Percentiles rank a stretch among this genome's conserved stretches.
These are phyloP conservation scores for Xestoiulus laeticollis DNA, from an alignment of 2,888 invertebrate genomes.

Conservation along the genomic window DNA sequence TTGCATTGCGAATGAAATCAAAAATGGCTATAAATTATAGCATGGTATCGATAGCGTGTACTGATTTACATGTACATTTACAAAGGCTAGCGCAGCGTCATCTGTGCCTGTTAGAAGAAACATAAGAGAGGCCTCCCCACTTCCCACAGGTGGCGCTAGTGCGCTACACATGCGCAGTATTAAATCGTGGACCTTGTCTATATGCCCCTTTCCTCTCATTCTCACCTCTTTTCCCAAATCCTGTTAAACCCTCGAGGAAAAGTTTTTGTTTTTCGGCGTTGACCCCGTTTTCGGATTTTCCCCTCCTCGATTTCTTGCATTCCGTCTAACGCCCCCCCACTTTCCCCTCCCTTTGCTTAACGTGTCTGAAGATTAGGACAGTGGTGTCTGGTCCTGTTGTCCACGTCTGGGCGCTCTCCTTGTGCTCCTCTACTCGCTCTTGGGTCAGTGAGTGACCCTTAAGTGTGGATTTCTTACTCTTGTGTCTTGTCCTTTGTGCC, in stretches of 20 bases:
- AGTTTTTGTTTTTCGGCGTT: neutral
- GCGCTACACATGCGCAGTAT: too few species aligned
- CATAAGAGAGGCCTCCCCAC: too few species aligned
- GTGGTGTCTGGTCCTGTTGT: constrained; percentile 43
- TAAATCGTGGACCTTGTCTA: too few species aligned
- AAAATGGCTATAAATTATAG: too few species aligned
- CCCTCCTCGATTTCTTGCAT: neutral
- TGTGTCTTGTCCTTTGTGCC: constrained; percentile 39
- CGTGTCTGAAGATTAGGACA: constrained; percentile 39
- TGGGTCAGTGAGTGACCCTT: constrained; percentile 36
- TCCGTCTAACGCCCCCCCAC: neutral
- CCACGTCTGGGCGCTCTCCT: constrained; percentile 31
- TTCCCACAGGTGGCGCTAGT: too few species aligned
- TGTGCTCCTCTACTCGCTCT: constrained; percentile 13
- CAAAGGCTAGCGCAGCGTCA: too few species aligned
- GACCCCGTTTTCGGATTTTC: neutral
- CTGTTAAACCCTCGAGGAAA: neutral
- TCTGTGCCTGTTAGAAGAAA: too few species aligned
- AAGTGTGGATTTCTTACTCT: constrained; percentile 39
- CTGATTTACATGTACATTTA: too few species aligned
- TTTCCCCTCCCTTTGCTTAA: neutral
- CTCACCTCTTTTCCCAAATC: constrained; percentile 12
- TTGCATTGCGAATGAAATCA: too few species aligned
- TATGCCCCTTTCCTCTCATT: neutral
- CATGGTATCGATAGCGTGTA: too few species aligned